Evolutionary conservation across 53 echinoderm and acorn worm species (phyloP).

Genomic region (Zoroaster sp.): DNA sequence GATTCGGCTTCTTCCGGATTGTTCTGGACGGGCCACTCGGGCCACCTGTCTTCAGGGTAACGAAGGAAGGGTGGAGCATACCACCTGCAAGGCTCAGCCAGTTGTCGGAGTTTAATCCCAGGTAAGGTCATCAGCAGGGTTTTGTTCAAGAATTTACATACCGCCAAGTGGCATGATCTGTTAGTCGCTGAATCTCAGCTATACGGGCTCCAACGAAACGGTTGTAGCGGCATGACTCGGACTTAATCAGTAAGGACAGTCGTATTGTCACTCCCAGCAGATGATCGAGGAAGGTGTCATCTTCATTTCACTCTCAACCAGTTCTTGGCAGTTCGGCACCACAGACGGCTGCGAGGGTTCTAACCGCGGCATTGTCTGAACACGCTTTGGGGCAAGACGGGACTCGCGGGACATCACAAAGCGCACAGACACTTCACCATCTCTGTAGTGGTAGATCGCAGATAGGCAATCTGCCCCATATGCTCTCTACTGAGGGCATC

Average conservation of each 20-base stretch:
- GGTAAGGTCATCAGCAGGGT: slow-evolving; percentile 32
- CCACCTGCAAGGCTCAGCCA: not conserved
- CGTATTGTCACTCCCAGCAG: slow-evolving; percentile 14
- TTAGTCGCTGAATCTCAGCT: slow-evolving; percentile 20
- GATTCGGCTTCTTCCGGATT: not conserved
- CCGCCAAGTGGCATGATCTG: slow-evolving; percentile 16
- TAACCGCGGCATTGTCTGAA: not conserved
- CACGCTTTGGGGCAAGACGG: slow-evolving; percentile 2
- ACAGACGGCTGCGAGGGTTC: slow-evolving; percentile 18
- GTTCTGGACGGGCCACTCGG: not conserved
- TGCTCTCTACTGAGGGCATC: slow-evolving; percentile 29
- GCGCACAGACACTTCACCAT: not conserved
- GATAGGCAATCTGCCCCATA: slow-evolving; percentile 7
- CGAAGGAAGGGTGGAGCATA: slow-evolving; percentile 13
- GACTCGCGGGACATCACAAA: slow-evolving; percentile 26
- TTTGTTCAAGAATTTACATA: not conserved
- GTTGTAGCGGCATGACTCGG: slow-evolving; percentile 34
- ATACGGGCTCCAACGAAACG: slow-evolving; percentile 17
- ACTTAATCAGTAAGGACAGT: slow-evolving; percentile 15
- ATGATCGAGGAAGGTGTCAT: not conserved
- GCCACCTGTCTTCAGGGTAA: not conserved
- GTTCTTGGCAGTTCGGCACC: slow-evolving; percentile 17
- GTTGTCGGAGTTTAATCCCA: not conserved
- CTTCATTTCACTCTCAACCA: not conserved
- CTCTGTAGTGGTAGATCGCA: not conserved